A percentile compares a stretch with the other conserved stretches of the same genome.
These are phyloP conservation scores for Synodontis membranacea DNA, from an alignment of 2,113 vertebrate species.

Conservation along the genomic window DNA sequence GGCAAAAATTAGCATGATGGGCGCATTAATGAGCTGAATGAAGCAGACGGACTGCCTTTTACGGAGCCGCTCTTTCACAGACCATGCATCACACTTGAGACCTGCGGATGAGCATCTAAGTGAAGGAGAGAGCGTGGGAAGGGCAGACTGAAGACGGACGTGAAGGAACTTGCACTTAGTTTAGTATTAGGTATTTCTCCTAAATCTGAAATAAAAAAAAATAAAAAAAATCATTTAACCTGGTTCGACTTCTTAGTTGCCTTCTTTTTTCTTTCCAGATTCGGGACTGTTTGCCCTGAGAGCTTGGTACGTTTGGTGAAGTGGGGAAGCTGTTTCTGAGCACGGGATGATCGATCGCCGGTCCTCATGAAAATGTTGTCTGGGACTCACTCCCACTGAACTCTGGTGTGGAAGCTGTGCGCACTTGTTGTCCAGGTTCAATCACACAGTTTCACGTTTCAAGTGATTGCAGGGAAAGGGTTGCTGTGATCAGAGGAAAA, in stretches of 20 bases:
- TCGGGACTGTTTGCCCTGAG: neutral
- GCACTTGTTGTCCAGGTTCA: too few relatives aligned
- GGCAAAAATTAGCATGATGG: constrained; percentile 67
- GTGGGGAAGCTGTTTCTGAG: neutral
- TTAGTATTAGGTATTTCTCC: constrained; percentile 13
- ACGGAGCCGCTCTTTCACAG: constrained; percentile 45
- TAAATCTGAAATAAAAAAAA: too few relatives aligned
- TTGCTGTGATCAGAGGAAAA: neutral
- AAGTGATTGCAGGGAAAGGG: neutral
- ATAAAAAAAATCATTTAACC: constrained; percentile 37
- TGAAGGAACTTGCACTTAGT: constrained; percentile 38
- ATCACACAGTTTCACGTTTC: neutral
- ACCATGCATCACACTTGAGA: constrained; percentile 39
- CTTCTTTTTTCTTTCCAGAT: neutral
- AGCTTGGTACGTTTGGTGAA: neutral
- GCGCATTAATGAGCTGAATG: constrained; percentile 77
- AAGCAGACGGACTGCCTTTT: constrained; percentile 68
- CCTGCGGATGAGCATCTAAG: constrained; percentile 37
- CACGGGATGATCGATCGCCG: neutral
- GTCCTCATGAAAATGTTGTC: neutral
- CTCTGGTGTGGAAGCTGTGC: neutral
- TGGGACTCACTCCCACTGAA: neutral
- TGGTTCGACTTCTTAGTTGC: neutral
- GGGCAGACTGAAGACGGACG: constrained; percentile 32
- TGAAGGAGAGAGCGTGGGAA: constrained; percentile 26